Conservation (phyloP, 2,797 vertebrate genomes). For the Champsocephalus esox region DNA sequence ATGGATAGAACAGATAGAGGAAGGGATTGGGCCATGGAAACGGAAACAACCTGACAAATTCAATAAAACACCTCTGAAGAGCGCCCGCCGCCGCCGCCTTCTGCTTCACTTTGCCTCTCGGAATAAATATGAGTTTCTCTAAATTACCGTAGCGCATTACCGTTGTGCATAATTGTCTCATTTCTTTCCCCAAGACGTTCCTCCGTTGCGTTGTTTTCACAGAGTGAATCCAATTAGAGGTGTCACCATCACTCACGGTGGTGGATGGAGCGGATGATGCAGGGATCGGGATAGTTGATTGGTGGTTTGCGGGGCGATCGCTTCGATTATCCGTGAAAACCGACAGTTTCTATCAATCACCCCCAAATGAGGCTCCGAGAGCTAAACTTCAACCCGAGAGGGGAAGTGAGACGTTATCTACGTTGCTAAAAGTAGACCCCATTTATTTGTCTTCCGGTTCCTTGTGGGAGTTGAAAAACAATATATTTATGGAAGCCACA, state of each 20-base stretch:
- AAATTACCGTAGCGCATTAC: slow-evolving; percentile 51
- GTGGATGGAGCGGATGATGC: slow-evolving; percentile 63
- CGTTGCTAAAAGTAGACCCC: slow-evolving; percentile 7
- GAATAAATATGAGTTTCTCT: slow-evolving; percentile 80
- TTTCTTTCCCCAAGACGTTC: slow-evolving; percentile 51
- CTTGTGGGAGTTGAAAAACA: background rate
- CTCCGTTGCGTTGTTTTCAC: slow-evolving; percentile 63
- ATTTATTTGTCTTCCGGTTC: slow-evolving; percentile 7
- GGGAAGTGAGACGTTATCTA: slow-evolving; percentile 15
- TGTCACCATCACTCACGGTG: slow-evolving; percentile 69
- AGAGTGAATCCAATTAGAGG: slow-evolving; percentile 79
- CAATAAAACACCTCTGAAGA: slow-evolving; percentile 79
- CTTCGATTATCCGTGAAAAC: slow-evolving; percentile 67
- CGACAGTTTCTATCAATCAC: slow-evolving; percentile 55
- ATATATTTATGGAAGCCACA: slow-evolving; percentile 8
- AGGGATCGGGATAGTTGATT: slow-evolving; percentile 59
- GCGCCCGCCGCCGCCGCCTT: slow-evolving; percentile 20
- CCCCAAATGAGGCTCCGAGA: slow-evolving; percentile 46
- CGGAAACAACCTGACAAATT: slow-evolving; percentile 78
- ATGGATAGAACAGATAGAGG: slow-evolving; percentile 67
- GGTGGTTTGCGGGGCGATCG: slow-evolving; percentile 62
- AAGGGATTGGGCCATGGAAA: slow-evolving; percentile 56
- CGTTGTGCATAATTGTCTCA: slow-evolving; percentile 76
- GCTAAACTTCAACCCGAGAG: slow-evolving; percentile 12
- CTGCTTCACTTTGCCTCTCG: slow-evolving; percentile 55